phyloP scores from a whole-genome alignment of 2,888 invertebrate genomes.

The Chironomus riparius region DNA sequence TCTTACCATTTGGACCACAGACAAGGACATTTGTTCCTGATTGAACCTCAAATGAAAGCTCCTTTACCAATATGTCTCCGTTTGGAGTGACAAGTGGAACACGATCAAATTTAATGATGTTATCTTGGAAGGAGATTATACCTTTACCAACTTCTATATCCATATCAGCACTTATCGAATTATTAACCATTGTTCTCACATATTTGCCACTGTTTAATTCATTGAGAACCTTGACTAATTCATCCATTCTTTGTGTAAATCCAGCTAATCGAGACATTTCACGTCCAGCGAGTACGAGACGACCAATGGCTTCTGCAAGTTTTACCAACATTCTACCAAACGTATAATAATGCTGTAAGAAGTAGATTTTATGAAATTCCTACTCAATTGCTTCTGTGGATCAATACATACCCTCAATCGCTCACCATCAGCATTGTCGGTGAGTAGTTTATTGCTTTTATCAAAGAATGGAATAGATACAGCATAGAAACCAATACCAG shows the following conservation, averaged over 20 bases:
- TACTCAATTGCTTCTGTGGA: slow-evolving; percentile 42
- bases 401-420: slow-evolving; percentile 51
- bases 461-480: slow-evolving; percentile 91
- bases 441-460: slow-evolving; percentile 57
- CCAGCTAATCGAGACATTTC: slow-evolving; percentile 88
- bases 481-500: slow-evolving; percentile 91
- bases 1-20: slow-evolving; percentile 75
- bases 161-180: slow-evolving; percentile 35
- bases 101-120: slow-evolving; percentile 80
- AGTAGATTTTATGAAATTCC: slow-evolving; percentile 10
- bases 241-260: slow-evolving; percentile 87
- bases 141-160: slow-evolving; percentile 64
- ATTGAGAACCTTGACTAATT: slow-evolving; percentile 72
- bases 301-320: slow-evolving; percentile 93
- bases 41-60: slow-evolving; percentile 81
- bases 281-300: slow-evolving; percentile 87
- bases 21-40: slow-evolving; percentile 96
- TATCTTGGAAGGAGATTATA: slow-evolving; percentile 71
- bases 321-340: slow-evolving; percentile 75
- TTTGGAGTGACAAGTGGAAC: slow-evolving; percentile 97
- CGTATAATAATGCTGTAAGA: slow-evolving; percentile 77
- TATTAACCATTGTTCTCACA: slow-evolving; percentile 48
- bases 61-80: slow-evolving; percentile 86
- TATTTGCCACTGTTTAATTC: slow-evolving; percentile 74
- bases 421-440: slow-evolving; percentile 58